These are phyloP conservation scores for Hemicentrotus pulcherrimus DNA, from an alignment of 35 echinoderm and acorn worm genomes.

Conservation along the genomic window DNA sequence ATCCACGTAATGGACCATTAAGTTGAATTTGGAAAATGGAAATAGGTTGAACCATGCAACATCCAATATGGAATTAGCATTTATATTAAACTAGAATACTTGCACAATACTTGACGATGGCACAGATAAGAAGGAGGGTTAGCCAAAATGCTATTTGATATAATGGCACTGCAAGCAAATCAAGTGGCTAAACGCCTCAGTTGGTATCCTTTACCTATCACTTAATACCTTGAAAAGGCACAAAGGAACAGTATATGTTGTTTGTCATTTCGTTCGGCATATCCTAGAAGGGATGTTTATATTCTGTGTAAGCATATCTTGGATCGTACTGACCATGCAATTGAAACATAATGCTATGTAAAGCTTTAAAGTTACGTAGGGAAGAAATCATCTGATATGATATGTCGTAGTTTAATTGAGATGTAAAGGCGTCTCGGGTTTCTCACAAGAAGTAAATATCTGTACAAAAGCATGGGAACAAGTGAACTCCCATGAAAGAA, in stretches of 20 bases:
- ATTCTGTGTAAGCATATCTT: not conserved
- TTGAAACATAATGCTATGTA: too few species aligned
- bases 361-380: too few species aligned
- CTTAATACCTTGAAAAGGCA: too few species aligned
- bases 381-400: too few species aligned
- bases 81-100: constrained; percentile 20
- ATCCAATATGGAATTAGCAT: not conserved
- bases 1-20: not conserved
- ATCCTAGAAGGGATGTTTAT: not conserved
- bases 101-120: not conserved
- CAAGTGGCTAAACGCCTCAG: not conserved
- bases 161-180: not conserved
- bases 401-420: too few species aligned
- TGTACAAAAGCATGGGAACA: too few species aligned
- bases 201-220: too few species aligned
- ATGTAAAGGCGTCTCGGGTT: too few species aligned
- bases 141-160: not conserved
- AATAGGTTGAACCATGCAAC: not conserved
- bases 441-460: too few species aligned
- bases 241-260: too few species aligned
- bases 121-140: not conserved
- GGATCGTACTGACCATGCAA: not conserved
- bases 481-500: too few species aligned
- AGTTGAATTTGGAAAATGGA: not conserved
- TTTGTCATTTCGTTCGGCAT: too few species aligned